phyloP scores from a whole-genome alignment of 2,888 invertebrate species.

The Sarcophaga variegata region DNA sequence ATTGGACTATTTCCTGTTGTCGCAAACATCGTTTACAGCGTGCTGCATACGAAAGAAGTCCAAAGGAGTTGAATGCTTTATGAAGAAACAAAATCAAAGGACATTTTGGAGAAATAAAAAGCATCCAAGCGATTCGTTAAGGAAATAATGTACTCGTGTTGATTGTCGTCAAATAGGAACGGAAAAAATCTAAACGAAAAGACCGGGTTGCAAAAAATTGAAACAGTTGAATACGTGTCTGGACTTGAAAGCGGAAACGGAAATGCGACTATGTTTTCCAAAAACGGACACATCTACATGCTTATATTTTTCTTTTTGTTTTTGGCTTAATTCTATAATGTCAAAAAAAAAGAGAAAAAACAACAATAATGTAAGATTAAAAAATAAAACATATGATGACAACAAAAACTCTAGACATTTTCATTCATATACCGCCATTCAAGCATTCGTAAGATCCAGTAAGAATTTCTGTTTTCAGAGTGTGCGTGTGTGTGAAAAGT shows the following conservation, averaged over 20 bases:
- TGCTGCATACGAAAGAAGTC: background rate
- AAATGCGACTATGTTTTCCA: slow-evolving; percentile 49
- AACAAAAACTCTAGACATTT: background rate
- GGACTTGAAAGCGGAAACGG: slow-evolving; percentile 64
- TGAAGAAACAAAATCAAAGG: slow-evolving; percentile 2
- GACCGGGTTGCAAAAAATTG: background rate
- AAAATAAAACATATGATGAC: background rate
- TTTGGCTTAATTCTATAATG: too few relatives aligned
- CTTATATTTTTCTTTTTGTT: background rate
- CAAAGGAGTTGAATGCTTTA: background rate
- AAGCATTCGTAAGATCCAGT: background rate
- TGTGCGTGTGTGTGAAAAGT: background rate
- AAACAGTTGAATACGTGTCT: slow-evolving; percentile 48
- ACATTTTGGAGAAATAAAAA: background rate
- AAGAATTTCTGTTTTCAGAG: background rate
- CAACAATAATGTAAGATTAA: background rate
- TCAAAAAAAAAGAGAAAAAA: background rate
- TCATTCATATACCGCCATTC: background rate
- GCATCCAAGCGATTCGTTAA: background rate
- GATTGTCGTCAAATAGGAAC: slow-evolving; percentile 13
- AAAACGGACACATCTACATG: background rate
- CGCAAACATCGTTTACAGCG: background rate
- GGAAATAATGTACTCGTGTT: slow-evolving; percentile 20
- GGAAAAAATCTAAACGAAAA: background rate
- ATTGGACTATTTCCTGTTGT: slow-evolving; percentile 10